Base-by-base conservation (phyloP, 1,140 invertebrate species). In the Polypedilum vanderplanki region DNA sequence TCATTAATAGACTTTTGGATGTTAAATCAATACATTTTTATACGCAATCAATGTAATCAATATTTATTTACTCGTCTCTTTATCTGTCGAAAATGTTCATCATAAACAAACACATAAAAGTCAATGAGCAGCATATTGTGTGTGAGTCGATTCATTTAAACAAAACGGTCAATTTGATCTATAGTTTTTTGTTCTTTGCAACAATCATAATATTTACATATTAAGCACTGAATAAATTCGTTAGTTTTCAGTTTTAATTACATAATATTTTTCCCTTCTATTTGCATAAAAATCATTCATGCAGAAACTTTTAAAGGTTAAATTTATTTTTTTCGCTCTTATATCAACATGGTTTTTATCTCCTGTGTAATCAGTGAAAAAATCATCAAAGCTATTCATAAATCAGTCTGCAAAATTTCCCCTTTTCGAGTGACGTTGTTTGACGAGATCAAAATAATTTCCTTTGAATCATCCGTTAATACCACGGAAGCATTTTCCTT, bases 401-500 rank as follows among this genome's bases (percentile, higher is more conserved):
- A 70, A 70, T 70, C 65, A 18, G 65, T 70, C 9, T 70, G 65
- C 5, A 70, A 70, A 18, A 70, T 18, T 5, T 70, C 20, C 65
- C 18, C 9, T 8, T 18, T 70, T 9, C 18, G 46, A 12, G n/a
- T 20, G 18, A 9, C 17, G 65, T 70, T 18, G 7, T 33, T 57
- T 15, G 46, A 12, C 4, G 9, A 57, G 10, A 57, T 57, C 46
- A 57, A 57, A 57, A 57, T 57, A n/a, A 57, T 57, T 15, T 57
- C 46, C 46, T 57, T 57, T 57, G 46, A 57, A 3, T 70, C 65
- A 70, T 70, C 20, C 17, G 65, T 70, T 22, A 70, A 18, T 70
- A 5, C 65, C 8, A 5, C 2, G 3, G 17, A 20, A 18, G 65
- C 65, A 20, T n/a, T 70, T 70, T 18, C 65, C 20, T 18, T 17